Evolutionary conservation across 2,888 invertebrate species (phyloP), one percentile per base, ranked within the genome.

Genomic region (Andrena hattorfiana): DNA sequence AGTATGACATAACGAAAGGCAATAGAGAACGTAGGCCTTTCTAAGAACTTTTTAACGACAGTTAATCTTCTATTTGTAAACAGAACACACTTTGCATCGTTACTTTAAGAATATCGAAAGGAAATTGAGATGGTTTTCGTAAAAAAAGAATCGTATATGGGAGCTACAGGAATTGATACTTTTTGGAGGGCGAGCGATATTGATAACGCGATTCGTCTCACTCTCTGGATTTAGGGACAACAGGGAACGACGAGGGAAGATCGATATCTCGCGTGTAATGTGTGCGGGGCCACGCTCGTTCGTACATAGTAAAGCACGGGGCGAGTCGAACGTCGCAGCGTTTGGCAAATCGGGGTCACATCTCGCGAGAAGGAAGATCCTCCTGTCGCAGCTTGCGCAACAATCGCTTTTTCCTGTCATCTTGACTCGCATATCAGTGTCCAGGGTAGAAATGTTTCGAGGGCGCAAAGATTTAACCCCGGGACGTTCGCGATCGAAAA

Each of bases 321-420:
- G 51, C n/a, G 67, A 69, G 10, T 56, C 62, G 76, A 62, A 54
- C 59, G 64, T 76, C 67, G 68, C 62, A 59, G 59, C 62, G 62
- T 72, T 80, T 66, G 80, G 84, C 72, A 70, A 81, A 84, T 84
- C 72, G 84, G 70, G 62, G 74, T 74, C 81, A 56, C 66, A 76
- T 72, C 72, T 56, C 30, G 49, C 2, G 60, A 56, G 59, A 13
- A 73, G 73, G 49, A 63, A 54, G 23, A 73, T 77, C 42, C 60
- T 54, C 23, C 6, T 42, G 28, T 67, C 42, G n/a, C 35, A n/a
- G 48, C 23, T 67, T 6, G 23, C n/a, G 32, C 67, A 49, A 30
- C 56, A 54, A 67, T 74, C 74, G 42, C 26, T 35, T 66, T 67
- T 60, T 51, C 60, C 35, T 51, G 66, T 35, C 72, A 35, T 62